Evolutionary conservation across 2,888 invertebrate genomes (phyloP).

Genomic region (Andrena marginata): DNA sequence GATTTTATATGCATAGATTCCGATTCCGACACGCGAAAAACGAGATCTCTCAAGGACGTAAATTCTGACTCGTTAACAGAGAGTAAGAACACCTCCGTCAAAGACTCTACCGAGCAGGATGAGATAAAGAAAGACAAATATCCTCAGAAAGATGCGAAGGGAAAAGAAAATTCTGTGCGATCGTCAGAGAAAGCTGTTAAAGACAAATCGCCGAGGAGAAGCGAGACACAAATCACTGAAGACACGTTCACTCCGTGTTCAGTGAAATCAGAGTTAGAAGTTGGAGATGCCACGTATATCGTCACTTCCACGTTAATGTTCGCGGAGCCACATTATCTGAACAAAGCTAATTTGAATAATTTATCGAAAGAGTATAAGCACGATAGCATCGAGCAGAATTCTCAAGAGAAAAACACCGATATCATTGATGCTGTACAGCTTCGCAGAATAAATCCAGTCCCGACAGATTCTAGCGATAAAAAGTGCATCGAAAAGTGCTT

Average conservation of each 20-base stretch:
- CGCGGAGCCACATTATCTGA: conserved; percentile 68
- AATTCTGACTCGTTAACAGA: conserved; percentile 30
- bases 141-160: conserved; percentile 18
- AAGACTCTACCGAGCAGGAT: background rate
- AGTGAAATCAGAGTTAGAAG: conserved; percentile 76
- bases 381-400: conserved; percentile 65
- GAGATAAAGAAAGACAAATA: conserved; percentile 8
- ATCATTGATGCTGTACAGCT: conserved; percentile 82
- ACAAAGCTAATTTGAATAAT: conserved; percentile 48
- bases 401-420: conserved; percentile 78
- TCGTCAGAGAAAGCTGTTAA: background rate
- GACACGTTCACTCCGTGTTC: conserved; percentile 70
- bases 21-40: conserved; percentile 63
- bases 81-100: conserved; percentile 25
- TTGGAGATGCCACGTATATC: conserved; percentile 79
- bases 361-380: conserved; percentile 52
- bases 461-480: conserved; percentile 58
- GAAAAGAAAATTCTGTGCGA: conserved; percentile 36
- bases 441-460: conserved; percentile 75
- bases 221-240: conserved; percentile 4
- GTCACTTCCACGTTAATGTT: conserved; percentile 79
- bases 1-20: conserved; percentile 46
- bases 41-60: conserved; percentile 58
- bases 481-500: conserved; percentile 78
- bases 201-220: conserved; percentile 10